Conservation (phyloP, 2,797 vertebrate species). For the Carduelis carduelis region DNA sequence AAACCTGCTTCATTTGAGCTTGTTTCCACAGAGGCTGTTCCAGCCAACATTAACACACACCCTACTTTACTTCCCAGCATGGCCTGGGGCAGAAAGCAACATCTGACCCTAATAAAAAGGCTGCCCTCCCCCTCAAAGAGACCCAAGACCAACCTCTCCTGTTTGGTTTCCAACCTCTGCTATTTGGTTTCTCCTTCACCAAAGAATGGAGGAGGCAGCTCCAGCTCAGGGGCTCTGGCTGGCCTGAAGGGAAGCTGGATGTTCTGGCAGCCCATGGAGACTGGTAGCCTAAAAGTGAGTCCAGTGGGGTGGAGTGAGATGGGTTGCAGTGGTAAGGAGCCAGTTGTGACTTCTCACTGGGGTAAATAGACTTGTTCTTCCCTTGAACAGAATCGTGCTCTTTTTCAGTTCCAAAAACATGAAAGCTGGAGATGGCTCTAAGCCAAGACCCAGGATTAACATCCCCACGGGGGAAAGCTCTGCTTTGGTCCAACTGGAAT, state of each 20-base stretch:
- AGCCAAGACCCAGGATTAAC: constrained; percentile 26
- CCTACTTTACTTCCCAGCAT: constrained; percentile 30
- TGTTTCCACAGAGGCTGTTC: neutral
- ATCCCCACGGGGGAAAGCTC: neutral
- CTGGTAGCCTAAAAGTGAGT: neutral
- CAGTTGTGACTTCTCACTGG: neutral
- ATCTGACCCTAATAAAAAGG: constrained; percentile 50
- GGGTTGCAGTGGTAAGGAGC: neutral
- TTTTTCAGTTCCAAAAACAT: neutral
- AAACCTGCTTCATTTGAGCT: neutral
- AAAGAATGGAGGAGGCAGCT: neutral
- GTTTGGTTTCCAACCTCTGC: constrained; percentile 12
- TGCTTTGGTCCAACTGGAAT: neutral
- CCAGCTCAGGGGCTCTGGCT: neutral
- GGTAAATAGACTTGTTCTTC: neutral
- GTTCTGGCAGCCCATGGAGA: neutral
- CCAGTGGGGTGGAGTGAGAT: neutral
- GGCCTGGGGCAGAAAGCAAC: constrained; percentile 21
- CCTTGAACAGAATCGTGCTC: neutral
- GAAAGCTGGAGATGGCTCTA: neutral
- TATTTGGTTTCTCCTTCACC: neutral
- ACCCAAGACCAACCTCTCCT: constrained; percentile 21
- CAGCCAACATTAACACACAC: constrained; percentile 50
- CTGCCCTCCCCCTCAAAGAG: neutral
- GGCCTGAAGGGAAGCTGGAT: neutral